A percentile compares a stretch with the other conserved stretches of the same genome.
Evolutionary conservation across 2,797 vertebrate genomes (phyloP).

Genomic region (Cygnus olor): DNA sequence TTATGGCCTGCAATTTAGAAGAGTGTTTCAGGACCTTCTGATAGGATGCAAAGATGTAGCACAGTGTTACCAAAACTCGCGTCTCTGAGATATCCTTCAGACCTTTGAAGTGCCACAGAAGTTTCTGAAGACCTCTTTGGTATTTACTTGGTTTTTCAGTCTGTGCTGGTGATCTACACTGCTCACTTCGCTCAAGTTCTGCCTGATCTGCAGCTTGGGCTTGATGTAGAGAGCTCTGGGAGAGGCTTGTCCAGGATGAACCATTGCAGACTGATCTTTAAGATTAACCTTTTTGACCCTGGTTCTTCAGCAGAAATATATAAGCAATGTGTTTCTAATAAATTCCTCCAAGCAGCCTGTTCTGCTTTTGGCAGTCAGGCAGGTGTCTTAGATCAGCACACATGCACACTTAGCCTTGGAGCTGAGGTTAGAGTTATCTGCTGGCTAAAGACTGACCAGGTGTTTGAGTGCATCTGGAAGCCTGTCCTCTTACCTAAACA

Average conservation of each 20-base stretch:
- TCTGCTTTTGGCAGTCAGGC: not conserved
- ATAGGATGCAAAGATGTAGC: not conserved
- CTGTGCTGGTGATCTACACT: not conserved
- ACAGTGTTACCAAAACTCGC: not conserved
- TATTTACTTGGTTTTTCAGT: not conserved
- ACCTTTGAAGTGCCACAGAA: rapidly evolving
- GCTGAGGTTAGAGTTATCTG: not conserved
- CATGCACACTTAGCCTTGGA: not conserved
- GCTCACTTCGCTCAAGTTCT: not conserved
- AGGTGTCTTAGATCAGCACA: not conserved
- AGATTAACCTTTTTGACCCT: constrained; percentile 15
- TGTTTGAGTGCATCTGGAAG: constrained; percentile 23
- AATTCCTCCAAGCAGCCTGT: constrained; percentile 22
- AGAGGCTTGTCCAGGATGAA: not conserved
- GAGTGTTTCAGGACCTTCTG: not conserved
- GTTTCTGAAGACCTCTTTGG: not conserved
- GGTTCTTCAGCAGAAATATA: constrained; percentile 12
- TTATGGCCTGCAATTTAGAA: not conserved
- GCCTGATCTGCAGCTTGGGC: not conserved
- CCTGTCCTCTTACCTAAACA: not conserved
- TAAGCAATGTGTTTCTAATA: constrained; percentile 8
- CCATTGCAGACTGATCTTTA: not conserved
- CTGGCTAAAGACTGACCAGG: not conserved
- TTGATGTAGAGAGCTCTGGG: not conserved
- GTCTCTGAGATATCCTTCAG: not conserved